Evolutionary conservation across 1,140 invertebrate genomes (phyloP), one percentile per base, ranked within the genome.

Genomic region (Achroia grisella): DNA sequence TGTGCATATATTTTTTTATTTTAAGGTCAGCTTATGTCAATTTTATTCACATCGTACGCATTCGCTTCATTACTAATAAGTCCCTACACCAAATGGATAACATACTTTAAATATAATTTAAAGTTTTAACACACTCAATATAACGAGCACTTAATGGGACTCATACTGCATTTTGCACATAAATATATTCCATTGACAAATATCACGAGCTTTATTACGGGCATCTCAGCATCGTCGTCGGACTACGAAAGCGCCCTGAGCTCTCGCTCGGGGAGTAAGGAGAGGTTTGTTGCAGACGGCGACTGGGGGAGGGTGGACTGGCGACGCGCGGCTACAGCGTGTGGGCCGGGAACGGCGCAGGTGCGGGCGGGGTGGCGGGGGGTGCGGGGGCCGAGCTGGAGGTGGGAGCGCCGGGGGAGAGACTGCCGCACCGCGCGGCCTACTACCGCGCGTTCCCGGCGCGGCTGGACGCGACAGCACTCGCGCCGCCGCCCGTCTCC

Each of bases 391-490:
- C 35, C 8, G 94, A 97, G 70, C 91, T 94, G 48, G 91, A 95
- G 70, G 92, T 93, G 34, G 91, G 90, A 36, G 88, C 90, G 29
- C 94, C 95, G 2, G 90, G 88, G 23, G 93, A 94, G 85, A 89
- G 94, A 15, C 77, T 93, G 44, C 89, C 90, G 31, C 90, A 91
- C 69, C 86, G 90, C 51, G 89, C 91, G 30, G 91, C 90, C 5
- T 92, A 92, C 75, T 92, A 91, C 73, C 88, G 89, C 78, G 89
- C 93, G 59, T 97, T 98, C 86, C 96, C 95, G 10, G 95, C 95
- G n/a, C 71, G 93, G 4, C 86, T 97, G 15, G 93, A 96, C 70
- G 89, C 87, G 49, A 89, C 90, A 30, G 88, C 92, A 31, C 88
- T 98, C 32, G 95, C 93, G 62, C 92, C 93, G 76, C 93, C 94